Evolutionary conservation across 2,888 invertebrate genomes (phyloP), one percentile per base, ranked within the genome.

Genomic region (Gastracanthus pulcherrimus): DNA sequence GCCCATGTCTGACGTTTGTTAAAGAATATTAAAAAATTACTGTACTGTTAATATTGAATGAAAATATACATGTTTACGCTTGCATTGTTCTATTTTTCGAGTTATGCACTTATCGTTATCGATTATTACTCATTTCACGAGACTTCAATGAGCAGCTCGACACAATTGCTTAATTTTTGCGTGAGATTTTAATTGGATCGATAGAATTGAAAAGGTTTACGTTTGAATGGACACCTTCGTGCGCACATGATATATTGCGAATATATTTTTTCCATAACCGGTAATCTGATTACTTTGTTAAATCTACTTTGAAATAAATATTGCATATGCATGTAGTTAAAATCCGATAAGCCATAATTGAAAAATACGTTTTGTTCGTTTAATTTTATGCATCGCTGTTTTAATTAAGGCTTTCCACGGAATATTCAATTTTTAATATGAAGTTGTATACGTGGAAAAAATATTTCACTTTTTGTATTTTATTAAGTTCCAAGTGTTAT

Each of bases 101-200:
- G 7, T 60, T n/a, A 16, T 31, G 29, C 31, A 31, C n/a, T 60
- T 60, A 31, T 29, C 31, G 31, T 11, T 34, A 31, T 38, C 26
- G 58, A 41, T 41, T 41, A 51, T 36, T 58, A 29, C 45, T 23
- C 19, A 45, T 45, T 31, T 23, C 45, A n/a, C 13, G 26, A 3
- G 29, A 41, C 19, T 41, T 19, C 58, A 58, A 58, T 58, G 74
- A 62, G 23, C 13, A 23, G n/a, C 23, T 26, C 34, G 4, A 29
- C 34, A 48, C 55, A 55, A 76, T 66, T 76, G 75, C 36, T 76
- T 38, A 76, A 76, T 66, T 66, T 76, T 76, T 76, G 64, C 66
- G 55, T 29, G 66, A 76, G 55, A 66, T 76, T 76, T 74, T 74
- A 74, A 76, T 76, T 76, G 75, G 29, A 66, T 76, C 38, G 38